Evolutionary conservation across 2,113 vertebrate genomes (phyloP).

Genomic region (Peromyscus polionotus): DNA sequence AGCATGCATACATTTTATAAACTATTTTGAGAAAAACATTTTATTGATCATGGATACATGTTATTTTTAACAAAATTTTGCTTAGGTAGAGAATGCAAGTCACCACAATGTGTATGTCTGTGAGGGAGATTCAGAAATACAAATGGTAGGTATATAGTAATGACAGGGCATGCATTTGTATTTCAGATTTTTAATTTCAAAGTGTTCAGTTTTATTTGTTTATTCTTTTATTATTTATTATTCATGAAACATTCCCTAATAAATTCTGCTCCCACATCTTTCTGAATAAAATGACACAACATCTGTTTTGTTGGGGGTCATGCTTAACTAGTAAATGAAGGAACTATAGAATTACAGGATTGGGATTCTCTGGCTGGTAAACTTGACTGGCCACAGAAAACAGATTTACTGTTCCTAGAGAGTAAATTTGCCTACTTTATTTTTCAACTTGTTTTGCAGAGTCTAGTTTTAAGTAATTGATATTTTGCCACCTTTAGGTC

Average conservation of each 20-base stretch:
- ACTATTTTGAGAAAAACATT: background rate
- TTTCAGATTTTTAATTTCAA: background rate
- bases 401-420: background rate
- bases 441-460: background rate
- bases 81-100: background rate
- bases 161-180: background rate
- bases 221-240: background rate
- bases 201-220: background rate
- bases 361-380: background rate
- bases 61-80: background rate
- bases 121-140: background rate
- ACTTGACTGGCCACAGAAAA: background rate
- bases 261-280: background rate
- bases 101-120: fast-evolving
- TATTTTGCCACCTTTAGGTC: background rate
- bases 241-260: background rate
- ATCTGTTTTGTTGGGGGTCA: background rate
- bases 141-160: fast-evolving
- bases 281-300: background rate
- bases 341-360: background rate
- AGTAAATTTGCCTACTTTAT: background rate
- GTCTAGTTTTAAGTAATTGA: background rate
- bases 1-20: background rate
- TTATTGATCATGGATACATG: background rate
- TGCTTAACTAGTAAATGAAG: background rate